Evolutionary conservation across 2,797 vertebrate species (phyloP), one percentile per base, ranked within the genome.

Genomic region (Sebastes minor): DNA sequence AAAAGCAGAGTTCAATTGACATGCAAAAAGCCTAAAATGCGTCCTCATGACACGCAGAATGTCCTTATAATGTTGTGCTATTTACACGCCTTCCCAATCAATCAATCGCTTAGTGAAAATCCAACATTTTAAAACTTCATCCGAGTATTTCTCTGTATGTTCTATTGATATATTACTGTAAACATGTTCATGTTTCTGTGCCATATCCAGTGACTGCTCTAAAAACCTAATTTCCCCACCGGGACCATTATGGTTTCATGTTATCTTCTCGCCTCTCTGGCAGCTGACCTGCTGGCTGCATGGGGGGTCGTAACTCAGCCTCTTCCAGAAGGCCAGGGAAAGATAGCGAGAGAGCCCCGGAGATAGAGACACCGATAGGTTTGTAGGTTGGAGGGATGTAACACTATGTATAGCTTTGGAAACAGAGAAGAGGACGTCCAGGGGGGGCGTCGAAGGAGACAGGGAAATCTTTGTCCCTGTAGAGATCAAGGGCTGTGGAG

Each of bases 361-460:
- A 49, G 42, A 49, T 0, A 76, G 80, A 63, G 28, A 32, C 69
- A 35, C 46, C 6, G 2, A 46, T 62, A 7, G 57, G 8, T 38
- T 33, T 38, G 64, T 23, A 56, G 23, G 78, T 33, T 33, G 53
- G 16, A 70, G 23, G 28, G 46, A 16, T 70, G 65, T 33, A 27
- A 67, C 60, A 60, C 85, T 87, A 90, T 84, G 86, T 87, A 35
- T 90, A 90, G 88, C 86, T 81, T 20, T 83, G 83, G 79, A 91
- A 91, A 87, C 73, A 89, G 76, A 88, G 85, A 83, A 60, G 74
- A 76, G 30, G 64, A 20, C 14, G 12, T 42, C 30, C 42, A 23
- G 42, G 16, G 42, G 38, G 42, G 8, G 66, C 23, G 49, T 27
- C 42, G 68, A 18, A 70, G 74, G 49, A n/a, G 18, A 52, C 2